Conservation (phyloP, 2,888 invertebrate genomes). For the Trachelus iudaicus region DNA sequence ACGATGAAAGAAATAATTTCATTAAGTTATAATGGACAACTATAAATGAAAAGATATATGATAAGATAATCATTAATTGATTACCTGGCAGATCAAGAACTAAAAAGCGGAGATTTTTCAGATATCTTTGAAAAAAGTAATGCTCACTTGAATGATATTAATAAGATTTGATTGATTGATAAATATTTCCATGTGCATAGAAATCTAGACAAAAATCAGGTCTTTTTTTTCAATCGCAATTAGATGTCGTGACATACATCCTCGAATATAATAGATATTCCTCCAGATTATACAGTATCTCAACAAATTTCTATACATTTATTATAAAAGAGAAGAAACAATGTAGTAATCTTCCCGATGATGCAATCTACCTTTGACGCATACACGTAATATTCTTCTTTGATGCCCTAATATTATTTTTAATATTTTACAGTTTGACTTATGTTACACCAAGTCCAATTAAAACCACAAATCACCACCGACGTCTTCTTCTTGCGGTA, state of each 20-base stretch:
- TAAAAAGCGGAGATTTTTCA: neutral
- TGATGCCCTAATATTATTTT: neutral
- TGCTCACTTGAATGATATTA: neutral
- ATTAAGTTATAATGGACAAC: neutral
- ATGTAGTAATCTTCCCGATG: neutral
- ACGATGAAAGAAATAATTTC: neutral
- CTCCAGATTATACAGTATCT: neutral
- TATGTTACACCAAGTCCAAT: constrained; percentile 23
- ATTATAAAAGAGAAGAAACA: neutral
- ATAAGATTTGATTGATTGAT: neutral
- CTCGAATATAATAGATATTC: neutral
- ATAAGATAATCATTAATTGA: neutral
- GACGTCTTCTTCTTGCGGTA: constrained; percentile 66
- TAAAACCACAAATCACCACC: constrained; percentile 73
- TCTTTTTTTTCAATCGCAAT: neutral
- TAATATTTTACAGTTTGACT: neutral
- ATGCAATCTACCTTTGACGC: neutral
- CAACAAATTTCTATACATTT: neutral
- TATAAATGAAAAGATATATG: neutral
- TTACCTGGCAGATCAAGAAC: neutral
- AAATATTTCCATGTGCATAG: neutral
- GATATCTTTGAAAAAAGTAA: neutral
- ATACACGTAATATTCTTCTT: neutral
- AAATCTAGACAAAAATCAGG: neutral
- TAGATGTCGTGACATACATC: neutral